Percentiles rank a stretch among this genome's conserved stretches.
Conservation (phyloP, 2,888 invertebrate species). For the Linnaemya tessellans region DNA sequence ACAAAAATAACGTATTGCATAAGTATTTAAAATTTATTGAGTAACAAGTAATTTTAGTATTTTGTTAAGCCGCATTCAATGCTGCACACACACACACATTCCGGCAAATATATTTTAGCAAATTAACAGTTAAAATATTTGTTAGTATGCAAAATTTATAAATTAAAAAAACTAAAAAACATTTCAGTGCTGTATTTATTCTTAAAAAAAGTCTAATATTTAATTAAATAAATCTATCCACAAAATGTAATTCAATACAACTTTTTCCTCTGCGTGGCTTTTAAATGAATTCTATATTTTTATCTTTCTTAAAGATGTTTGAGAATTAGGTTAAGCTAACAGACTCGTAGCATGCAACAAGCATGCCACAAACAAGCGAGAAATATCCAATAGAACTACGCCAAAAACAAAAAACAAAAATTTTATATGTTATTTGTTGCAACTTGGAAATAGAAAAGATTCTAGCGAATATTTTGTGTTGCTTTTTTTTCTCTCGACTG, state of each 20-base stretch:
- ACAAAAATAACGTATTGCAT: not conserved
- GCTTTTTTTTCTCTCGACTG: not conserved
- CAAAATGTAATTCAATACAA: conserved; percentile 8
- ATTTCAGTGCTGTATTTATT: not conserved
- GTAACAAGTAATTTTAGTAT: conserved; percentile 1
- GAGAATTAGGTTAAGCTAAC: conserved; percentile 51
- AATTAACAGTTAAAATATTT: not conserved
- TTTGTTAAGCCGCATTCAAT: not conserved
- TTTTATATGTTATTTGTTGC: not conserved
- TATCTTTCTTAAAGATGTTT: conserved; percentile 11
- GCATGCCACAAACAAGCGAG: not conserved
- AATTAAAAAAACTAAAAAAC: not conserved
- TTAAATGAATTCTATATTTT: conserved; percentile 22
- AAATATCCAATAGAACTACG: conserved; percentile 14
- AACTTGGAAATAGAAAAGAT: conserved; percentile 10
- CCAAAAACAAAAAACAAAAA: conserved; percentile 3
- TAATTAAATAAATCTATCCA: conserved; percentile 9
- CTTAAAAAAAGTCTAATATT: not conserved
- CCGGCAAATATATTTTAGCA: not conserved
- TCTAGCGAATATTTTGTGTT: conserved; percentile 22
- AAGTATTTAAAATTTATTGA: conserved; percentile 1
- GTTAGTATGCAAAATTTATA: not conserved
- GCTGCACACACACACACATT: not conserved
- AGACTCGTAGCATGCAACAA: conserved; percentile 13
- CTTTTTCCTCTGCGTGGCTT: not conserved